These are phyloP conservation scores for Platyrinchus mystaceus DNA, from an alignment of 2,797 vertebrate species.

Conservation along the genomic window DNA sequence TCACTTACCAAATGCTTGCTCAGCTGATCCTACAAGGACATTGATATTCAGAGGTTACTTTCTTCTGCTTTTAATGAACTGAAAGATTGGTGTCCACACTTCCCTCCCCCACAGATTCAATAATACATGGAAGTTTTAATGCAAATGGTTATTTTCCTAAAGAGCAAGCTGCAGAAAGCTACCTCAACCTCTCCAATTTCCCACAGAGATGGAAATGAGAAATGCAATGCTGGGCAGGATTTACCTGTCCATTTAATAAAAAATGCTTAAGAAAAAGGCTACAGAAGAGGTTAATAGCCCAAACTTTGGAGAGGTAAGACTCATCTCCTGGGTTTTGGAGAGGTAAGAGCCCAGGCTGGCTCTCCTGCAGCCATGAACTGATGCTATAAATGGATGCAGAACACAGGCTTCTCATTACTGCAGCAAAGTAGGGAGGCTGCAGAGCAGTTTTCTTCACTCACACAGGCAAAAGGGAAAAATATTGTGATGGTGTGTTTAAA, in stretches of 20 bases:
- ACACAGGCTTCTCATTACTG: neutral
- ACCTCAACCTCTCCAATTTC: neutral
- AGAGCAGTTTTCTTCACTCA: neutral
- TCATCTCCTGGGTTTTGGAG: neutral
- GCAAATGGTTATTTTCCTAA: neutral
- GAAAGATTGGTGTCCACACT: neutral
- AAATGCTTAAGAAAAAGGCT: neutral
- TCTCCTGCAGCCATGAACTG: rapidly evolving
- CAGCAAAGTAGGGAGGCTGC: neutral
- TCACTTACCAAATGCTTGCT: neutral
- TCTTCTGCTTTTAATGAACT: neutral
- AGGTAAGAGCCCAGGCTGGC: neutral
- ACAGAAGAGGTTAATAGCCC: neutral
- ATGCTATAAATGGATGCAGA: neutral
- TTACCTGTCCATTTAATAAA: neutral
- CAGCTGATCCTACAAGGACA: neutral
- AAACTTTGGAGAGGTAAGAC: neutral
- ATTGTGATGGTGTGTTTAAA: neutral
- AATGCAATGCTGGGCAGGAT: neutral
- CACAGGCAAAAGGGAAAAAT: neutral
- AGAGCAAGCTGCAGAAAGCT: neutral
- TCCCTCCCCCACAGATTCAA: rapidly evolving
- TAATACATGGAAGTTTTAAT: neutral
- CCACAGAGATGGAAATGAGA: neutral
- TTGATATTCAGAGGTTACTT: neutral